Conservation (phyloP, 2,888 invertebrate species). For the Erannis defoliaria region DNA sequence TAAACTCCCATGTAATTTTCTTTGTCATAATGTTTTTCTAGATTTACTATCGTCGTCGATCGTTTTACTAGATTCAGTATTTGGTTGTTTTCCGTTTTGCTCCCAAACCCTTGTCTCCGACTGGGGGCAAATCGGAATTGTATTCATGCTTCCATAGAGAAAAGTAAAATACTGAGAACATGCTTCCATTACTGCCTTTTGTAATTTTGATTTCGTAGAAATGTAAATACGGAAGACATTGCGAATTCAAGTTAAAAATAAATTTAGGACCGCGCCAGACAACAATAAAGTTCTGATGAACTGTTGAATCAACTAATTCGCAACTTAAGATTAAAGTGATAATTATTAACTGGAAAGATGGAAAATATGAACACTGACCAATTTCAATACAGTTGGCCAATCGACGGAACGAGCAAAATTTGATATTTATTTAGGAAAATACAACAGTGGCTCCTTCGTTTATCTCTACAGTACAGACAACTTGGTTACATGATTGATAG, state of each 20-base stretch:
- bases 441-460: background rate
- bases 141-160: too few relatives aligned
- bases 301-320: conserved; percentile 36
- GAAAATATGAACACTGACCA: background rate
- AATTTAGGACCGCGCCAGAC: background rate
- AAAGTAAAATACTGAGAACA: too few relatives aligned
- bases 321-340: conserved; percentile 26
- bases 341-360: conserved; percentile 5
- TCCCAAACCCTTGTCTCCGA: too few relatives aligned
- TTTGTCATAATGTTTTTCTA: too few relatives aligned
- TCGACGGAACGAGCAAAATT: background rate
- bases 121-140: too few relatives aligned
- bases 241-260: background rate
- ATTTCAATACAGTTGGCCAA: background rate
- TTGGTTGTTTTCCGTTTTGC: too few relatives aligned
- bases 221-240: background rate
- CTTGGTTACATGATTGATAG: background rate
- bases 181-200: too few relatives aligned
- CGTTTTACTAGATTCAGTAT: too few relatives aligned
- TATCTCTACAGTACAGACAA: background rate
- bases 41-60: too few relatives aligned
- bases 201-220: too few relatives aligned
- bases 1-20: too few relatives aligned
- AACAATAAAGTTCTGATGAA: conserved; percentile 1
- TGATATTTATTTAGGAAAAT: background rate